Evolutionary conservation across 2,888 invertebrate genomes (phyloP), one percentile per base, ranked within the genome.

Genomic region (Acanthosepion pharaonis): DNA sequence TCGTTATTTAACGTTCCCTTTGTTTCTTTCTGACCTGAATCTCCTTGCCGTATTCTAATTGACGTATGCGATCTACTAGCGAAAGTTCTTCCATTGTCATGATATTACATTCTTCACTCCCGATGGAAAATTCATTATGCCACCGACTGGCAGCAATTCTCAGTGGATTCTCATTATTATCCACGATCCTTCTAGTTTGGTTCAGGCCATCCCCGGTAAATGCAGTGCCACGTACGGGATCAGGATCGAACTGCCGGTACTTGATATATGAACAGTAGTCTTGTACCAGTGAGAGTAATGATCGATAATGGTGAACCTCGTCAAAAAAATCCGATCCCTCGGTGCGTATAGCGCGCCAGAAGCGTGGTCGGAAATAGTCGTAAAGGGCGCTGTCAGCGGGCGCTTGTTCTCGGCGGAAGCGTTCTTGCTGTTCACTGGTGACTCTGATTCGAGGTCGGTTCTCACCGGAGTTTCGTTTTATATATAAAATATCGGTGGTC

Each of bases 401-500:
- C 33, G 94, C 53, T 6, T 23, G 33, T 0, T 48, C 0, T 55
- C n/a, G 3, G 33, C 48, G 94, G 64, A 94, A 55, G 33, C 23
- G 51, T 20, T 94, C 55, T 33, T 42, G 94, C 28, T 94, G 59
- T 25, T 94, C 94, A 42, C 48, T 25, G 23, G 20, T 94, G 59
- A 94, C 48, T 25, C 48, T 53, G 53, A 93, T 53, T 53, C n/a
- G 53, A 0, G 49, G 48, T 53, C 53, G 49, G 11, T 95, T 94
- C 23, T 95, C 95, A 20, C 95, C 95, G 18, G 94, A 91, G 95
- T 96, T 96, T 91, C 96, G 96, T n/a, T 95, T 95, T 33, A 96
- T 78, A 95, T 96, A 96, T 23, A 97, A 55, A 8, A 97, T 96
- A 94, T 97, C 97, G 91, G 96, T 95, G 1, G 96, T 95, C 8